Evolutionary conservation across 2,113 vertebrate genomes (phyloP), one percentile per base, ranked within the genome.

Genomic region (Vimba vimba): DNA sequence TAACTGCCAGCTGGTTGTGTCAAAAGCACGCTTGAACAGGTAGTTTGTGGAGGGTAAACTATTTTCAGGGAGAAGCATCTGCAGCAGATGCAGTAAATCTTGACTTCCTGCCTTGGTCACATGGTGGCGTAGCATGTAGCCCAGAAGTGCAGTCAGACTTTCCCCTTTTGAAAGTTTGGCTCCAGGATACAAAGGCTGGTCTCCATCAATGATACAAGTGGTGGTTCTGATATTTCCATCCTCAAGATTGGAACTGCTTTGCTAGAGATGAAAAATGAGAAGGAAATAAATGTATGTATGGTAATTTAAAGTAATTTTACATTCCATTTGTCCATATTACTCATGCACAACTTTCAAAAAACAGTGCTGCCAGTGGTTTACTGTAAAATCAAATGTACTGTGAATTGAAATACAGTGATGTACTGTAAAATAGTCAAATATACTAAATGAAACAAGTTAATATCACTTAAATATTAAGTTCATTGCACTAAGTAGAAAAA

Each of bases 131-230:
- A 73, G 69, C 36, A 73, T 73, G 69, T 73, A 45, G 69, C 36
- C 21, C 36, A 73, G 69, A 73, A 43, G 19, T 39, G 33, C 69
- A 68, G 66, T 68, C 66, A 68, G 27, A 68, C 66, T 33, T 68
- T 33, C 66, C 6, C 66, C 66, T 68, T 68, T 68, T 33, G 15
- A 68, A 68, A 68, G 66, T 68, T 33, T 68, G 27, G 30, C 66
- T 68, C 66, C 50, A 52, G 50, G 13, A 17, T 52, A 52, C 50
- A 52, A 52, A 68, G 66, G 66, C 27, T 68, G 66, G 66, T 68
- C 66, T 15, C 50, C 50, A 68, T 68, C 27, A 36, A 2, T 4
- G 27, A 36, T 17, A 12, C n/a, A 68, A 12, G 25, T 68, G 30
- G 66, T 68, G 12, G 30, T 68, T 68, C 4, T 19, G 66, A 36